Base-by-base conservation (phyloP, 23 tunicate genomes). In the Diplosoma virens region DNA sequence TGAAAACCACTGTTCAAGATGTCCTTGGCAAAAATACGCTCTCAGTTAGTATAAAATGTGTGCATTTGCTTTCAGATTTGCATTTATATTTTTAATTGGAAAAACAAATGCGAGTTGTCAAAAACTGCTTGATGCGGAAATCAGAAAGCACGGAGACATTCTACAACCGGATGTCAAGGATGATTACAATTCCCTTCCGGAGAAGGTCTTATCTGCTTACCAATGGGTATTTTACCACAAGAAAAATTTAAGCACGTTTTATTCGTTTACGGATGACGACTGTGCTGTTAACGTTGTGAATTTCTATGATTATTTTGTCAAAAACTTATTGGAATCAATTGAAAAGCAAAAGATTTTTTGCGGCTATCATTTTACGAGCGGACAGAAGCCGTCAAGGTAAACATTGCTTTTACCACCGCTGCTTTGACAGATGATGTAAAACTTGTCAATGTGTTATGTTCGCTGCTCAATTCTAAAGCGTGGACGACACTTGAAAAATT, bases 101-200 rank as follows among this genome's bases (percentile, higher is more conserved):
- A 32, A 37, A 25, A 30, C 80, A 20, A 52, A 30, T 21, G 33
- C 65, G 7, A 23, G 25, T 16, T 48, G 54, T 9, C 63, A 83
- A 22, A 81, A 83, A 32, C 50, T 64, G 0, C 35, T 83, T 26
- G 14, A 75, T 21, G 59, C 66, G 23, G 96, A 89, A 72, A 83
- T 37, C 82, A 56, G 71, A 14, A 23, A 74, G 7, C 79, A 59
- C 65, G 85, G 85, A 28, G 96, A 89, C 77, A 89, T 89, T 29
- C 32, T 89, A 21, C 96, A 89, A 79, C 50, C 89, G n/a, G 85
- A 89, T 29, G 84, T 89, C n/a, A 16, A 67, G 21, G 96, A 89
- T 33, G 75, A 50, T 47, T 89, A 89, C 61, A 25, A 65, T 25
- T 14, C 60, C 34, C 59, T 89, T 25, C 96, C 96, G 0, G 41